These are phyloP conservation scores for Gerris lacustris DNA, from an alignment of 2,888 invertebrate genomes.

Conservation along the genomic window DNA sequence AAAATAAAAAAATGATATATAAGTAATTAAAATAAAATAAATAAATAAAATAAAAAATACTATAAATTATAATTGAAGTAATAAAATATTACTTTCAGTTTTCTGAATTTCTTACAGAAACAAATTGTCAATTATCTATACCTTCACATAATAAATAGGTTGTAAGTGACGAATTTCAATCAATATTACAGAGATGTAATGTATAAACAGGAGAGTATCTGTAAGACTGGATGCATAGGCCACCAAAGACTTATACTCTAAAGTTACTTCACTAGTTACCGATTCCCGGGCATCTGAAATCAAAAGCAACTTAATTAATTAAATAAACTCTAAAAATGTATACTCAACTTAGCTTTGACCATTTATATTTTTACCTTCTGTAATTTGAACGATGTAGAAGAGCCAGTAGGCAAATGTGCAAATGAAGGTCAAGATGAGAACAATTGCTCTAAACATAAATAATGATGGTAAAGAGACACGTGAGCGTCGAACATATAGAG, in stretches of 20 bases:
- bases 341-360: background rate
- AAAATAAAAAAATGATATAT: conserved; percentile 14
- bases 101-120: conserved; percentile 12
- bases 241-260: conserved; percentile 75
- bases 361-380: conserved; percentile 28
- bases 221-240: conserved; percentile 85
- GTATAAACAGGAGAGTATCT: conserved; percentile 87
- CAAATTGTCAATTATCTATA: conserved; percentile 24
- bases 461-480: conserved; percentile 82
- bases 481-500: conserved; percentile 72
- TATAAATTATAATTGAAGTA: conserved; percentile 1
- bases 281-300: conserved; percentile 56
- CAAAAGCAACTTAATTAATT: background rate
- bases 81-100: conserved; percentile 12
- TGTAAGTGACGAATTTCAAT: conserved; percentile 87
- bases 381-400: conserved; percentile 81
- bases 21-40: background rate
- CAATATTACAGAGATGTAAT: conserved; percentile 83
- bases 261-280: conserved; percentile 60
- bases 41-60: conserved; percentile 2
- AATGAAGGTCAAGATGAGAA: conserved; percentile 76
- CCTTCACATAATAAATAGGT: conserved; percentile 75
- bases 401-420: conserved; percentile 96
- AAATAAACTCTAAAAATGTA: background rate
- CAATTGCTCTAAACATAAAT: conserved; percentile 77